A percentile compares a stretch with the other conserved stretches of the same genome.
Evolutionary conservation across 2,797 vertebrate species (phyloP).

Genomic region (Pantherophis alleghaniensis): DNA sequence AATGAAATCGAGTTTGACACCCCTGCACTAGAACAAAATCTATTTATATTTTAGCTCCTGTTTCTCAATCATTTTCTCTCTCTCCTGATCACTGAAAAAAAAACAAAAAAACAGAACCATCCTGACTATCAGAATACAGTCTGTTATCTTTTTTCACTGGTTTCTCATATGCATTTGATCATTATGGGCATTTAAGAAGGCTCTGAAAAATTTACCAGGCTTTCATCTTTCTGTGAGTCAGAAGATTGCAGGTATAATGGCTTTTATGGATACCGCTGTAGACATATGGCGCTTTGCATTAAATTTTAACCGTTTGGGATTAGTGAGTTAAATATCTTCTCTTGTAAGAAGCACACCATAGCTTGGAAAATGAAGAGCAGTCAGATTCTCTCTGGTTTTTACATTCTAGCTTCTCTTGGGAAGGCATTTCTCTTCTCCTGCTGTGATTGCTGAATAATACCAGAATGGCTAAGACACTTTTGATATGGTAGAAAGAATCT

Average conservation of each 20-base stretch:
- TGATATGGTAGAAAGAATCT: not conserved
- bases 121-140: slow-evolving; percentile 26
- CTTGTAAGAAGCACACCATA: not conserved
- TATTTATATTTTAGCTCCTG: slow-evolving; percentile 7
- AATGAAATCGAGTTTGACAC: too few species aligned
- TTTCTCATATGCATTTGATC: slow-evolving; percentile 22
- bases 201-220: slow-evolving; percentile 42
- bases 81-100: not conserved
- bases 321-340: slow-evolving; percentile 41
- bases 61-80: not conserved
- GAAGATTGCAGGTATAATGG: slow-evolving; percentile 6
- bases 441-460: not conserved
- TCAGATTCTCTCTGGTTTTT: not conserved
- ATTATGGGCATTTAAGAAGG: slow-evolving; percentile 1
- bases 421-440: not conserved
- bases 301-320: slow-evolving; percentile 39
- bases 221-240: slow-evolving; percentile 19
- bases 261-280: slow-evolving; percentile 27
- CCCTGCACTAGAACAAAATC: not conserved
- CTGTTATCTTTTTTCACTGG: slow-evolving; percentile 28
- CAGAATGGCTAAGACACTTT: not conserved
- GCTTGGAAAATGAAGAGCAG: not conserved
- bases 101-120: not conserved
- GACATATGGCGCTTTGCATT: slow-evolving; percentile 23
- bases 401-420: not conserved